These are phyloP conservation scores for Anguilla megastoma DNA, from an alignment of 2,797 vertebrate genomes.

Conservation along the genomic window DNA sequence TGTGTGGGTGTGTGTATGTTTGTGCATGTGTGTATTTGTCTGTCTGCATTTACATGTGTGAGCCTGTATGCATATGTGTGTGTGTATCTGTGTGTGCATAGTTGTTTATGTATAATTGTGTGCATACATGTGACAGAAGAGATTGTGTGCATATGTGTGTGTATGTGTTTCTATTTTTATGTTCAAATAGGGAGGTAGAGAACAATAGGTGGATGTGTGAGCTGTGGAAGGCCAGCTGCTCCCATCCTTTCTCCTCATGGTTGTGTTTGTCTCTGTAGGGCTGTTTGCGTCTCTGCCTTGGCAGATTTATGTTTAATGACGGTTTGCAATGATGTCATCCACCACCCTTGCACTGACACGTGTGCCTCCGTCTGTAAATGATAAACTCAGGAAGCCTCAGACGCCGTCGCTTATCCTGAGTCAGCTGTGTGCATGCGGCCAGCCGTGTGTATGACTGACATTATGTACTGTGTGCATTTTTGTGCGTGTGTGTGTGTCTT, in stretches of 20 bases:
- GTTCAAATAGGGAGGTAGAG: too few species aligned
- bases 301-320: constrained; percentile 30
- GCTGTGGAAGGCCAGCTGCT: neutral
- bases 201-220: constrained; percentile 29
- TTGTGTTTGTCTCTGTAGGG: constrained; percentile 1
- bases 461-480: neutral
- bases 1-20: too few species aligned
- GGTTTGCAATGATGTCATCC: constrained; percentile 65
- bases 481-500: neutral
- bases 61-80: too few species aligned
- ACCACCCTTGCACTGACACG: constrained; percentile 31
- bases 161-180: too few species aligned
- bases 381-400: constrained; percentile 7
- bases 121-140: too few species aligned
- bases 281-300: constrained; percentile 44
- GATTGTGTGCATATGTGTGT: too few species aligned
- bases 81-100: too few species aligned
- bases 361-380: constrained; percentile 33
- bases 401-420: constrained; percentile 40
- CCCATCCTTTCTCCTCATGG: neutral
- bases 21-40: too few species aligned
- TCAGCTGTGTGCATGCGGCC: neutral
- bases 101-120: too few species aligned
- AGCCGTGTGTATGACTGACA: constrained; percentile 24
- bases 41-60: too few species aligned